Conservation (phyloP, 2,113 vertebrate species). For the Carollia perspicillata region DNA sequence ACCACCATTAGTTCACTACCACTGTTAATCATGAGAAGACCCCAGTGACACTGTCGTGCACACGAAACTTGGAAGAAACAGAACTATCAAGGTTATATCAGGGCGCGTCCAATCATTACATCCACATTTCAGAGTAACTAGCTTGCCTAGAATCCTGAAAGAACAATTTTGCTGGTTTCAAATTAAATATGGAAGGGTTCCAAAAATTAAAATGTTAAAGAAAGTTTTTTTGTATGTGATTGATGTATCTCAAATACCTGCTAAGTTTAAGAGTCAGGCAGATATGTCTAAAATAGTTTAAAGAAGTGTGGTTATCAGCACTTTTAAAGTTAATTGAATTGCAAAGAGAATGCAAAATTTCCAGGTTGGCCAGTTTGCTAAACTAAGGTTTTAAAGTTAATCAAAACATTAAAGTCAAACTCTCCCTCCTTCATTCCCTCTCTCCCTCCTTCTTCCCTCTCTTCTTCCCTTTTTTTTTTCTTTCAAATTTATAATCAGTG, state of each 20-base stretch:
- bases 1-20: fast-evolving
- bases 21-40: not conserved
- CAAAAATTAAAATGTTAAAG: conserved; percentile 35
- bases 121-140: not conserved
- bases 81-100: not conserved
- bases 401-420: not conserved
- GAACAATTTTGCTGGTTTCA: not conserved
- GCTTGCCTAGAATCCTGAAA: not conserved
- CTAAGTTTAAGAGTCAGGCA: not conserved
- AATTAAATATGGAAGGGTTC: conserved; percentile 19
- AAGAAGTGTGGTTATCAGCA: not conserved
- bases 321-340: conserved; percentile 12
- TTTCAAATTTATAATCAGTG: not conserved
- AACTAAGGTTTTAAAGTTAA: conserved; percentile 13
- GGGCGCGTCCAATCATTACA: no score
- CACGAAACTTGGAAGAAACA: not conserved
- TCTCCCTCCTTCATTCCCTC: not conserved
- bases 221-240: not conserved
- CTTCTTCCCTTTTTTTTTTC: not conserved
- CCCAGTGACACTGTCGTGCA: not conserved
- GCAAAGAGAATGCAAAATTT: not conserved
- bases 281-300: conserved; percentile 38
- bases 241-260: not conserved
- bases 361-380: not conserved
- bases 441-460: not conserved